A percentile compares a stretch with the other conserved stretches of the same genome.
phyloP scores from a whole-genome alignment of 1,140 invertebrate genomes.

The Formica exsecta region DNA sequence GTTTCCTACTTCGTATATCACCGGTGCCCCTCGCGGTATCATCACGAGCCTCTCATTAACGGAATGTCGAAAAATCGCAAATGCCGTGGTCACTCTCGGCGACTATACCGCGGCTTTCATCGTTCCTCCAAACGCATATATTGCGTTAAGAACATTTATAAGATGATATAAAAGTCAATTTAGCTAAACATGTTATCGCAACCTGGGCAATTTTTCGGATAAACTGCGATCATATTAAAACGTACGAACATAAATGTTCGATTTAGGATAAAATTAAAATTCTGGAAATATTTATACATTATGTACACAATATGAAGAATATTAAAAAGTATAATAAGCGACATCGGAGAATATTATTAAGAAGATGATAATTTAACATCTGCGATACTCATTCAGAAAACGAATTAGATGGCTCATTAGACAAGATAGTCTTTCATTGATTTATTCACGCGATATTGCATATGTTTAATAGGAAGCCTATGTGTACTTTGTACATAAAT shows the following conservation, averaged over 20 bases:
- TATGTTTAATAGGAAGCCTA: neutral
- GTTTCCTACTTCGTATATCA: conserved; percentile 81
- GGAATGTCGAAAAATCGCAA: conserved; percentile 58
- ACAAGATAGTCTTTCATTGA: conserved; percentile 23
- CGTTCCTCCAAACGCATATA: conserved; percentile 34
- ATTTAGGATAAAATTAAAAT: conserved; percentile 28
- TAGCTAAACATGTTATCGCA: neutral
- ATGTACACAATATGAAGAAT: neutral
- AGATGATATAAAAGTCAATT: neutral
- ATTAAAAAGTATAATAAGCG: neutral
- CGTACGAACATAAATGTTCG: neutral
- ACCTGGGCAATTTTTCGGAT: neutral
- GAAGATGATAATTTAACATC: conserved; percentile 19
- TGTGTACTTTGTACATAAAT: conserved; percentile 44
- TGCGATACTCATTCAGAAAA: neutral
- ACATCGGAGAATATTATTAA: conserved; percentile 13
- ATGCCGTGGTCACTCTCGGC: neutral
- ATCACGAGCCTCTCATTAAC: conserved; percentile 59
- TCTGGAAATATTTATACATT: neutral
- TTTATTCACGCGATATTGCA: neutral
- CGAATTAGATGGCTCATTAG: neutral
- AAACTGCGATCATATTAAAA: neutral
- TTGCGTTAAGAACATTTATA: neutral
- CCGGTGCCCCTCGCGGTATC: conserved; percentile 38
- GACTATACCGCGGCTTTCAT: neutral